These are phyloP conservation scores for Trichonephila clavata DNA, from an alignment of 1,140 invertebrate species.

Conservation along the genomic window DNA sequence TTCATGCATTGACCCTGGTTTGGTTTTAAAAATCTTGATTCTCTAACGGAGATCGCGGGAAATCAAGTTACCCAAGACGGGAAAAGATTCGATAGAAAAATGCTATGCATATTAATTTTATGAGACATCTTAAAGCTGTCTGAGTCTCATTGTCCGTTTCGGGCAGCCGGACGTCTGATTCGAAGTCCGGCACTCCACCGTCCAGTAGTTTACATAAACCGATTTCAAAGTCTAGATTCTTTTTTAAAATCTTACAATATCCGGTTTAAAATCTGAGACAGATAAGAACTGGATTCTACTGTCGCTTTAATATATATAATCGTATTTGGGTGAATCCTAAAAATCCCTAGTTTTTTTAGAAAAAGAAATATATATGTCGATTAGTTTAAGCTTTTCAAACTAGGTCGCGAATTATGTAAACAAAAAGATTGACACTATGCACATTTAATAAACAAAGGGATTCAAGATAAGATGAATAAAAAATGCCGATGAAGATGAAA, in stretches of 20 bases:
- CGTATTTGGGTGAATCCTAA: not conserved
- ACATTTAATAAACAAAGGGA: not conserved
- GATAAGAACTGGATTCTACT: not conserved
- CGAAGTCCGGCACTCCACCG: not conserved
- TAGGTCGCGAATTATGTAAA: not conserved
- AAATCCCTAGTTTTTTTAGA: not conserved
- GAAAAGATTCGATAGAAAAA: not conserved
- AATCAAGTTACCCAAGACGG: not conserved
- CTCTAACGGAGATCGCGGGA: not conserved
- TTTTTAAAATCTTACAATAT: not conserved
- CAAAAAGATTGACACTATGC: not conserved
- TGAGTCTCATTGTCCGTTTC: not conserved
- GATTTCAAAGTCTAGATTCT: not conserved
- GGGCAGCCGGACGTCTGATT: not conserved
- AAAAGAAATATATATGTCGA: not conserved
- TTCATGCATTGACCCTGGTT: conserved; percentile 3
- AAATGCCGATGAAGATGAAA: no score
- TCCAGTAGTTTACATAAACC: conserved; percentile 4
- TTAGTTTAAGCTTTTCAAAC: not conserved
- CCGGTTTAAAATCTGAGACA: not conserved
- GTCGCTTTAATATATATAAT: not conserved
- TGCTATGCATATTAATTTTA: not conserved
- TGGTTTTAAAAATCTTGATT: not conserved
- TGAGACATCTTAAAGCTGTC: conserved; percentile 37
- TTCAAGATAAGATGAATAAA: not conserved